phyloP scores from a whole-genome alignment of 1,140 invertebrate species.

The Chironomus striatipennis region DNA sequence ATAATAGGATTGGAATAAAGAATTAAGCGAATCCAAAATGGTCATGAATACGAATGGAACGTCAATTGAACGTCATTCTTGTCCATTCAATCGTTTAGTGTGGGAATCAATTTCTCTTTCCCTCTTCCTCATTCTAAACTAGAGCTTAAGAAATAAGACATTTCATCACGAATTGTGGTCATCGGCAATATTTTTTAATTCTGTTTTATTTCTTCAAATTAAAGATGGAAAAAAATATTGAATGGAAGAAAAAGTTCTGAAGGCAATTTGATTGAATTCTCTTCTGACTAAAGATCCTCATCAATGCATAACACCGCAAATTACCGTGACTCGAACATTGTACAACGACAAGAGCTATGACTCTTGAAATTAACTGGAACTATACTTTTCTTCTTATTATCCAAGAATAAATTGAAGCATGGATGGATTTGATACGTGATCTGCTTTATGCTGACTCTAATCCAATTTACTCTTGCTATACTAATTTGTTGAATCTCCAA shows the following conservation, averaged over 20 bases:
- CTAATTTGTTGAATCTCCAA: neutral
- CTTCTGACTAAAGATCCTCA: neutral
- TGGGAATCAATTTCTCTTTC: neutral
- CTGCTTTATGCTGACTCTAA: too few species aligned
- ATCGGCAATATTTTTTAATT: neutral
- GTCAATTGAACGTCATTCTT: conserved; percentile 12
- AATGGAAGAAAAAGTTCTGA: neutral
- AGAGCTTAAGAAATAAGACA: neutral
- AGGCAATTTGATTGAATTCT: conserved; percentile 2
- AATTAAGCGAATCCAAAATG: neutral
- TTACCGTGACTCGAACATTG: neutral
- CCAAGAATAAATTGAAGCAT: too few species aligned
- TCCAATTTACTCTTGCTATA: neutral
- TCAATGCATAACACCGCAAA: neutral
- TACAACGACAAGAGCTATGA: neutral
- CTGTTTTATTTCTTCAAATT: neutral
- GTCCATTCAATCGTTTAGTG: neutral
- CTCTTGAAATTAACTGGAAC: neutral
- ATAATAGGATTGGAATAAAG: too few species aligned
- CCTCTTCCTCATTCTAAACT: neutral
- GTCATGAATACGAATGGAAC: neutral
- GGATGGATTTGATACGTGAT: too few species aligned
- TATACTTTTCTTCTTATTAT: too few species aligned
- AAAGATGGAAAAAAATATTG: neutral
- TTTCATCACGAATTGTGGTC: conserved; percentile 12